Conservation (phyloP, 2,888 invertebrate genomes). For the Cylloceria caligata region DNA sequence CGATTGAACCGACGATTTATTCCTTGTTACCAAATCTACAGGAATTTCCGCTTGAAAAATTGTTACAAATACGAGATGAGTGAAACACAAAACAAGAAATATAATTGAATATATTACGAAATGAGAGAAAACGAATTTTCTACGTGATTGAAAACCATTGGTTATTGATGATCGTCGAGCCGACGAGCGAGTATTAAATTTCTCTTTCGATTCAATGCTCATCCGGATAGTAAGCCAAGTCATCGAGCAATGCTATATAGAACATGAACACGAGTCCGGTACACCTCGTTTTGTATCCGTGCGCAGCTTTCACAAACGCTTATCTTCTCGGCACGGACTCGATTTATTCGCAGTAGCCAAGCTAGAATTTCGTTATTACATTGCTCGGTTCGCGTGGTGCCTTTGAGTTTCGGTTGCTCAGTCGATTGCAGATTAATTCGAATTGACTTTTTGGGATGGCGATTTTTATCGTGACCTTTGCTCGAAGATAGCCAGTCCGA, state of each 20-base stretch:
- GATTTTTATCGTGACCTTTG: slow-evolving; percentile 21
- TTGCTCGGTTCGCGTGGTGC: slow-evolving; percentile 16
- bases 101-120: slow-evolving; percentile 19
- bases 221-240: slow-evolving; percentile 1
- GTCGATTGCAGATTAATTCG: slow-evolving; percentile 61
- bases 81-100: slow-evolving; percentile 6
- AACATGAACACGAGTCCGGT: slow-evolving; percentile 2
- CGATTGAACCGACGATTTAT: slow-evolving; percentile 41
- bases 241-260: slow-evolving; percentile 16
- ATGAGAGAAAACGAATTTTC: slow-evolving; percentile 32
- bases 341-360: slow-evolving; percentile 47
- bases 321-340: slow-evolving; percentile 52
- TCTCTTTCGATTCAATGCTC: slow-evolving; percentile 45
- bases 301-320: slow-evolving; percentile 18
- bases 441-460: slow-evolving; percentile 38
- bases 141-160: slow-evolving; percentile 31
- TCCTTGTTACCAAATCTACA: slow-evolving; percentile 6
- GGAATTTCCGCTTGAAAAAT: neutral
- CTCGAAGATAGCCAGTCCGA: neutral
- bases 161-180: slow-evolving; percentile 27
- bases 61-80: slow-evolving; percentile 1
- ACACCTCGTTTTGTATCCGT: slow-evolving; percentile 17
- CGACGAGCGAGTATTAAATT: slow-evolving; percentile 45
- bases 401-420: slow-evolving; percentile 12
- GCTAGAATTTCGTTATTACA: slow-evolving; percentile 51